Evolutionary conservation across 1,140 invertebrate species (phyloP), one percentile per base, ranked within the genome.

Genomic region (Vollenhovia emeryi): DNA sequence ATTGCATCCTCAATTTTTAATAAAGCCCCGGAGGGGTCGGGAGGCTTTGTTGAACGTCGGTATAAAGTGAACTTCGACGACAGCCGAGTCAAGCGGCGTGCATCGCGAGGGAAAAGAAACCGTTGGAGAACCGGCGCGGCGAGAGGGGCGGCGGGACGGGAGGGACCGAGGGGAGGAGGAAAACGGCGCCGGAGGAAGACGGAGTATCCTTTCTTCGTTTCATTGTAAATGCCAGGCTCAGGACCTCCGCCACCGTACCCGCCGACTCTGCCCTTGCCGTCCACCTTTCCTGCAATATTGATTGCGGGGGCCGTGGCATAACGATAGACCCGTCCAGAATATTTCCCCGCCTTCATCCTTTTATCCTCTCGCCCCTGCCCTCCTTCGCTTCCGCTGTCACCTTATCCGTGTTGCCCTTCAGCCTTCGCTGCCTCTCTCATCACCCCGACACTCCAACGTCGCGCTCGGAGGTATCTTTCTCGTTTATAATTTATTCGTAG

Each of bases 1-100:
- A 94, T 94, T 93, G 93, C 92, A 91, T 93, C 90, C 89, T 93
- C 92, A 93, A 93, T 94, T 93, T 94, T 93, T 94, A 93, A 94
- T 93, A 94, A 93, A 93, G 90, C 88, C 87, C 80, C 85, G 86
- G 82, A 91, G 91, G 91, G 92, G 89, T 88, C 79, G 87, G 84
- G 87, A 90, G 90, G 89, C 92, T 94, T 93, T 93, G 90, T 93
- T 92, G 92, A 90, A 91, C 84, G 91, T 90, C 90, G 92, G 87
- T 93, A 93, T 94, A 93, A 93, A 93, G 91, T 91, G 90, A 91
- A 89, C 85, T 93, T 93, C 90, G 92, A 91, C 90, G 91, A 92
- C 91, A 90, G 86, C 18, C 84, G 90, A 93, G 91, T 92, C 89
- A 90, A 91, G 92, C 91, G 79, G 91, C 83, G 71, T 69, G 66